Percentiles rank a stretch among this genome's conserved stretches.
phyloP scores from a whole-genome alignment of 2,888 invertebrate genomes.

The Campoplex nolae region DNA sequence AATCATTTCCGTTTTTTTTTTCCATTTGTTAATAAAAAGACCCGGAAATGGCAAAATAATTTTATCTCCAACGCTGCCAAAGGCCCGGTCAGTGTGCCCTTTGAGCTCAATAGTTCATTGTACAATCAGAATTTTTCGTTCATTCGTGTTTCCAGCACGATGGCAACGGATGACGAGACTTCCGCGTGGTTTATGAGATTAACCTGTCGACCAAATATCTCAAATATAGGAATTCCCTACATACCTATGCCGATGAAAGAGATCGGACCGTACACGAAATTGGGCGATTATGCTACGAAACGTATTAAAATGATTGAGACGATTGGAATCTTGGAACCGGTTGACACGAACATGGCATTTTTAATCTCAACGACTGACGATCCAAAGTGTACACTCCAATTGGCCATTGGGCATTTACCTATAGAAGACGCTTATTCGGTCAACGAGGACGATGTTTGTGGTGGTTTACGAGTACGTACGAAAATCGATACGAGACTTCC shows the following conservation, averaged over 20 bases:
- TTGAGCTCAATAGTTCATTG: not conserved
- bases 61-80: not conserved
- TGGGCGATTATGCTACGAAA: constrained; percentile 13
- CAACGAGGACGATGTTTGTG: constrained; percentile 27
- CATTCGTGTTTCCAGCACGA: constrained; percentile 11
- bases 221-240: not conserved
- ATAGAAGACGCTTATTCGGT: constrained; percentile 20
- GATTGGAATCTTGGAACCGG: constrained; percentile 31
- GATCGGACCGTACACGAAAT: constrained; percentile 16
- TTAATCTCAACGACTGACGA: constrained; percentile 21
- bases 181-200: constrained; percentile 10
- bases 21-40: not conserved
- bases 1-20: not conserved
- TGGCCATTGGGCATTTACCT: constrained; percentile 46
- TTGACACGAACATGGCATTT: constrained; percentile 12
- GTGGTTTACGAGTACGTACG: constrained; percentile 45
- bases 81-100: not conserved
- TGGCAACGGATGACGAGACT: not conserved
- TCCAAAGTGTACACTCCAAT: constrained; percentile 29
- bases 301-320: constrained; percentile 33
- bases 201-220: not conserved
- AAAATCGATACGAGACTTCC: constrained; percentile 40
- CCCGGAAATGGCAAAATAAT: not conserved
- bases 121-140: constrained; percentile 1
- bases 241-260: constrained; percentile 8